Conservation (phyloP, 2,888 invertebrate genomes). For the Stegophylla sp. region DNA sequence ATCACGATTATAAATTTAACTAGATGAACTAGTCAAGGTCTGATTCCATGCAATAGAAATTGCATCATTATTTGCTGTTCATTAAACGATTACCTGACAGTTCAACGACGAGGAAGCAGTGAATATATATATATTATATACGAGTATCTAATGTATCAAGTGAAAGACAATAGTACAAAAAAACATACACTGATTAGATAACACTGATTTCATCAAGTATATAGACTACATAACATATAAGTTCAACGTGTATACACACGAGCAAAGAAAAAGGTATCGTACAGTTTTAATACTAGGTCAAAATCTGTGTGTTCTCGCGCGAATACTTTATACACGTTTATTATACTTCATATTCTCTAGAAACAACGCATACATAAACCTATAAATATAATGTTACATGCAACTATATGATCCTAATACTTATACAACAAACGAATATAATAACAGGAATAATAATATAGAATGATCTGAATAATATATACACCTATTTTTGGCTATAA, state of each 20-base stretch:
- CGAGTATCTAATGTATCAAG: neutral
- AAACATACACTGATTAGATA: slow-evolving; percentile 28
- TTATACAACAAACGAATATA: too few species aligned
- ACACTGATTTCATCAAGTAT: slow-evolving; percentile 24
- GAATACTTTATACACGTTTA: neutral
- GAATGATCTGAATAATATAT: too few species aligned
- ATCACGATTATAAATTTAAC: slow-evolving; percentile 25
- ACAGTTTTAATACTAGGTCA: slow-evolving; percentile 7
- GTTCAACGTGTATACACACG: neutral
- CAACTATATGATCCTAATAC: too few species aligned
- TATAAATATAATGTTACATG: too few species aligned
- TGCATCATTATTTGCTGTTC: slow-evolving; percentile 18
- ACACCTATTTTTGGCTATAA: too few species aligned
- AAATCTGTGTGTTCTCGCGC: neutral
- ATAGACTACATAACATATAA: neutral
- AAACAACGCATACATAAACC: too few species aligned
- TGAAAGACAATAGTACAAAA: slow-evolving; percentile 28
- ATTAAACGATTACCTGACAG: slow-evolving; percentile 24
- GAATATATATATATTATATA: neutral
- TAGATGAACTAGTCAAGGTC: slow-evolving; percentile 30
- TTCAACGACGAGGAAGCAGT: slow-evolving; percentile 3
- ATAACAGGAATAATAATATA: too few species aligned
- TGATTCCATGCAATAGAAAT: neutral
- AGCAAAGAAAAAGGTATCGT: neutral
- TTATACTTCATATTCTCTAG: neutral